Percentiles rank a stretch among this genome's conserved stretches.
These are phyloP conservation scores for Brachypteracias leptosomus DNA, from an alignment of 2,113 vertebrate species.

Conservation along the genomic window DNA sequence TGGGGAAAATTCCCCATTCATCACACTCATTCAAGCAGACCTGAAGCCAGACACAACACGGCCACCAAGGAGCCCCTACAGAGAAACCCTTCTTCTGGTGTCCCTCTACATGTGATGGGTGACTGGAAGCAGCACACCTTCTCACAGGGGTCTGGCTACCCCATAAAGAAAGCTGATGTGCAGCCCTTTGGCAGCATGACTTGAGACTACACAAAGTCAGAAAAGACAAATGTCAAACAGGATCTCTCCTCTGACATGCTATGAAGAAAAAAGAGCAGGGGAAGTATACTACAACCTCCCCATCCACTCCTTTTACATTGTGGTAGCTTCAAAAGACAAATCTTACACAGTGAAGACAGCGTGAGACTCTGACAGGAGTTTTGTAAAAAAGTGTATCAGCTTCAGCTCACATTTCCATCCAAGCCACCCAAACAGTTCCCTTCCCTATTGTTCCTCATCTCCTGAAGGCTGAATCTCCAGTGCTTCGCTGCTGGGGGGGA, in stretches of 20 bases:
- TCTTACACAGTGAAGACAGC: not conserved
- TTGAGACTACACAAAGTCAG: not conserved
- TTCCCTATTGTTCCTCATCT: not conserved
- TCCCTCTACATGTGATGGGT: accelerated
- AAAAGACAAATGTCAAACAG: not conserved
- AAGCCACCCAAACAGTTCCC: accelerated
- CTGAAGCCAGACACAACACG: not conserved
- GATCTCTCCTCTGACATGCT: not conserved
- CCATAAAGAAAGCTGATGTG: not conserved
- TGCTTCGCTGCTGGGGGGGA: not conserved
- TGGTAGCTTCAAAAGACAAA: not conserved
- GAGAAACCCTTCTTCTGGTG: not conserved
- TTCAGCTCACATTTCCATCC: not conserved
- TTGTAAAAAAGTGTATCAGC: not conserved
- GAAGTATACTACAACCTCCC: not conserved
- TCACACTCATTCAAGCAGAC: not conserved
- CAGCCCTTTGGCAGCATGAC: not conserved
- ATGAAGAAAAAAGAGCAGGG: not conserved
- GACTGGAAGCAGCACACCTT: not conserved
- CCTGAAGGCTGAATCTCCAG: not conserved
- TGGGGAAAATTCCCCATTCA: not conserved
- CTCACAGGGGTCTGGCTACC: not conserved
- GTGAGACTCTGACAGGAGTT: not conserved
- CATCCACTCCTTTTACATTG: not conserved
- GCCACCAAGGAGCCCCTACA: not conserved